Evolutionary conservation across 2,888 invertebrate genomes (phyloP).

Genomic region (Chymomyza fuscimana): DNA sequence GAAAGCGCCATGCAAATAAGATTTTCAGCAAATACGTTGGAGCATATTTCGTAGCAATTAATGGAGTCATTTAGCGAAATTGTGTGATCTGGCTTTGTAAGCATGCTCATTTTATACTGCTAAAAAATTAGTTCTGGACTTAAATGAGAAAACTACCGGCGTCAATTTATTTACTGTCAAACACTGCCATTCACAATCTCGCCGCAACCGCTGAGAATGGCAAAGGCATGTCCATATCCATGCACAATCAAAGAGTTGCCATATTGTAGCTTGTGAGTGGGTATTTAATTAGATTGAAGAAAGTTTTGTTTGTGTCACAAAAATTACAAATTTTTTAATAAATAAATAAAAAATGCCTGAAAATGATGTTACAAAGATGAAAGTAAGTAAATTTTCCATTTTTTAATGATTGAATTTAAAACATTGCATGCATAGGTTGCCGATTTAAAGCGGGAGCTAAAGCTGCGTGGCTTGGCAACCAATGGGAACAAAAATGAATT

Average conservation of each 20-base stretch:
- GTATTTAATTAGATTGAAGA: background rate
- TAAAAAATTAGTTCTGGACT: constrained; percentile 11
- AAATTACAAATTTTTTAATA: background rate
- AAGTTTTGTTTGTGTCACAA: background rate
- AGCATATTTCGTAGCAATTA: constrained; percentile 82
- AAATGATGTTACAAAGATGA: constrained; percentile 79
- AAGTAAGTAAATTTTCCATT: constrained; percentile 54
- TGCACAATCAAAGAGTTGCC: background rate
- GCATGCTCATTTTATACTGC: constrained; percentile 60
- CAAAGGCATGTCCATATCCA: background rate
- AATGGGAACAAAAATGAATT: constrained; percentile 92
- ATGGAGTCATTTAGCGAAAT: constrained; percentile 82
- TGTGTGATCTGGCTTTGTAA: constrained; percentile 78
- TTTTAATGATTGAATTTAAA: background rate
- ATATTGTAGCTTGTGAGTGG: background rate
- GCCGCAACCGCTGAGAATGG: too few relatives aligned
- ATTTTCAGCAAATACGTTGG: constrained; percentile 84
- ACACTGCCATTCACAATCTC: background rate
- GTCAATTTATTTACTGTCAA: background rate
- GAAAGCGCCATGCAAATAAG: constrained; percentile 83
- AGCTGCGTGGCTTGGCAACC: constrained; percentile 86
- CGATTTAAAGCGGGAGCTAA: constrained; percentile 90
- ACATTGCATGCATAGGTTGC: constrained; percentile 83
- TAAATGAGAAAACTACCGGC: background rate
- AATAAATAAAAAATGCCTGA: constrained; percentile 72